Conservation (phyloP, 1,140 invertebrate species). For the Drosophila serrata region DNA sequence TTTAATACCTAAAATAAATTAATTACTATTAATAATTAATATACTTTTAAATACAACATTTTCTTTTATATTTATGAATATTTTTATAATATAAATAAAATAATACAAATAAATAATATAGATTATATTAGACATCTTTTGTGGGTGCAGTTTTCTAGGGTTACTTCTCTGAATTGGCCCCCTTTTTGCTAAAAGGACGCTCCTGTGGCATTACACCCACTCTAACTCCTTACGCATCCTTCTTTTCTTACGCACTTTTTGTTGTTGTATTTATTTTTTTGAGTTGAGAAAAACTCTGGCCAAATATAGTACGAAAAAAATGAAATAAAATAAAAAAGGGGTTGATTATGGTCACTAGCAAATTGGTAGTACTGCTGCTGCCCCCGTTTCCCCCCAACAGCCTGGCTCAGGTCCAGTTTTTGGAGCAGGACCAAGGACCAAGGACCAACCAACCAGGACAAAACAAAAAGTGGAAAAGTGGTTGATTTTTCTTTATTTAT, state of each 20-base stretch:
- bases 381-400: not conserved
- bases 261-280: constrained; percentile 36
- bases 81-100: too few species aligned
- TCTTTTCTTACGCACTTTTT: constrained; percentile 65
- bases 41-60: too few species aligned
- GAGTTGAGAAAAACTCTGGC: constrained; percentile 17
- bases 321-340: constrained; percentile 65
- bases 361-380: constrained; percentile 73
- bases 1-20: too few species aligned
- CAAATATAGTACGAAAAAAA: constrained; percentile 3
- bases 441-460: constrained; percentile 54
- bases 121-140: too few species aligned
- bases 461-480: constrained; percentile 77
- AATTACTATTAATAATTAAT: too few species aligned
- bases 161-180: not conserved
- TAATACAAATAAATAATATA: too few species aligned
- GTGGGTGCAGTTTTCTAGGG: not conserved
- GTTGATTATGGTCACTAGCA: constrained; percentile 83
- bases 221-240: constrained; percentile 10
- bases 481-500: constrained; percentile 69
- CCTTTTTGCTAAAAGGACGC: not conserved
- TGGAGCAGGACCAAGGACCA: constrained; percentile 16
- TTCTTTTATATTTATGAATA: too few species aligned
- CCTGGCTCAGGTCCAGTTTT: constrained; percentile 45
- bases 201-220: not conserved